Evolutionary conservation across 2,888 invertebrate genomes (phyloP), one percentile per base, ranked within the genome.

Genomic region (Aspidiotus rigidus): DNA sequence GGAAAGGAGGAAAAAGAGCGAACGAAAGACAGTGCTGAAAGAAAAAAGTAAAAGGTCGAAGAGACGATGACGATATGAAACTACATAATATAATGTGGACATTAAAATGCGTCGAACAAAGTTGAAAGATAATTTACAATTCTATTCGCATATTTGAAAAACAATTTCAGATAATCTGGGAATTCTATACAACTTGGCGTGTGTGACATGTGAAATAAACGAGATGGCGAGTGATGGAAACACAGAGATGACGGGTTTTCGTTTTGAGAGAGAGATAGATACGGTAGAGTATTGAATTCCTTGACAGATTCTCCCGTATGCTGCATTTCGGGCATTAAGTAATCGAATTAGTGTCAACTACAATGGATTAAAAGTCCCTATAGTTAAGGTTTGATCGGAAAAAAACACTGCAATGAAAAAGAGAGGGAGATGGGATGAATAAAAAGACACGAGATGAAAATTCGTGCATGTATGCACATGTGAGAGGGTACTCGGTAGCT

Each of bases 81-180:
- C 28, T 28, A 28, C 28, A 28, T 28, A 2, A n/a, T 8, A 2
- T 64, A 64, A 64, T 64, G 53, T 49, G 54, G 56, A 55, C 64
- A 64, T 64, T 64, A 64, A 64, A 64, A 64, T 64, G 64, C 64
- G 55, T 41, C 64, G 55, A 54, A 55, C 64, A 17, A 39, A 16
- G 53, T 62, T 64, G 16, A 64, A 64, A 64, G 64, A 64, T 64
- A 64, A 64, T 64, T 64, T 64, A 64, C 54, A 64, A 64, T 64
- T 64, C 64, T 64, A 64, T 55, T 64, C 64, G 64, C 64, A 64
- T 64, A 53, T 62, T 64, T 64, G 39, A n/a, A 55, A 64, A 64
- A 64, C 64, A 64, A 64, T 64, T 64, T 55, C 39, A 28, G 55
- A 64, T 55, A 40, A 16, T 16, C 2, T 10, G 28, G 28, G 5